Conservation (phyloP, 2,888 invertebrate genomes). For the Cordilura impudica region DNA sequence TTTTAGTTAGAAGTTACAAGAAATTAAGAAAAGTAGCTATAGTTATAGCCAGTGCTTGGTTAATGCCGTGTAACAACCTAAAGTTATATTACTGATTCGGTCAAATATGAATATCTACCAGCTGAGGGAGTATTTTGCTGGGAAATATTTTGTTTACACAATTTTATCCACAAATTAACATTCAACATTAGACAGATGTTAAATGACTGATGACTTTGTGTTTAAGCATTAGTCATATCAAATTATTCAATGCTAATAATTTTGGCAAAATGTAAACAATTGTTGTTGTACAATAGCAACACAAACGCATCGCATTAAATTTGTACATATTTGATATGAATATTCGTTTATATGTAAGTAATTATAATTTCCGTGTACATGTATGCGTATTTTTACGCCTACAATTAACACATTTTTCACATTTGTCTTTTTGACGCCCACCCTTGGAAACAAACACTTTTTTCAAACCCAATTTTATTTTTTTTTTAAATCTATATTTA, state of each 20-base stretch:
- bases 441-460: not conserved
- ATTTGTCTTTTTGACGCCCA: not conserved
- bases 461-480: not conserved
- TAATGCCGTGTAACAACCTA: too few relatives aligned
- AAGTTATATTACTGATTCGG: too few relatives aligned
- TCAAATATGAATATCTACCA: too few relatives aligned
- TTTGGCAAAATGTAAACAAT: not conserved
- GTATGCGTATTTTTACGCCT: constrained; percentile 37
- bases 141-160: too few relatives aligned
- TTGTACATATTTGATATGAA: not conserved
- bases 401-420: constrained; percentile 18
- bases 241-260: not conserved
- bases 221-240: not conserved
- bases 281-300: not conserved
- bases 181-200: not conserved
- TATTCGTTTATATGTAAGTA: not conserved
- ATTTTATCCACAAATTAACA: not conserved
- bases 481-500: not conserved
- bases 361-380: constrained; percentile 11
- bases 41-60: too few relatives aligned
- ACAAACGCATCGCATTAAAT: not conserved
- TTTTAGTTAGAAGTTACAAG: too few relatives aligned
- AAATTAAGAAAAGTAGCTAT: too few relatives aligned
- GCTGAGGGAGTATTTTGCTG: too few relatives aligned
- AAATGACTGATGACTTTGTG: not conserved